phyloP scores from a whole-genome alignment of 2,797 vertebrate species.

The Urosaurus nigricauda region DNA sequence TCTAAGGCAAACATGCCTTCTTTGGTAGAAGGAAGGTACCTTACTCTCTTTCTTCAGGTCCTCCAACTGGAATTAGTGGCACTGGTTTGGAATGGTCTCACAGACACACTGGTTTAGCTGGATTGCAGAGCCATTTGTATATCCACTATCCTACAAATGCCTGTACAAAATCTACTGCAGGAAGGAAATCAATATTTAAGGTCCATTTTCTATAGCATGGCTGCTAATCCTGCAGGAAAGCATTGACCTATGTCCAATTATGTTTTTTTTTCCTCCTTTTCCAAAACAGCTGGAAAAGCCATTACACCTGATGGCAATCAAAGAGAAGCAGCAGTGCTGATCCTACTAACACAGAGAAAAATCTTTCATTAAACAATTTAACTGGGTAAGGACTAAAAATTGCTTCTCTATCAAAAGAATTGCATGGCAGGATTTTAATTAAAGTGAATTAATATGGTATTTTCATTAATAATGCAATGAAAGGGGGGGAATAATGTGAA shows the following conservation, averaged over 20 bases:
- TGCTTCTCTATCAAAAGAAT: constrained; percentile 68
- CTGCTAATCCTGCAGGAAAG: constrained; percentile 61
- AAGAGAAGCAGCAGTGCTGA: constrained; percentile 60
- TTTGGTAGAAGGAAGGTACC: background rate
- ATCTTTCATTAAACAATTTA: constrained; percentile 73
- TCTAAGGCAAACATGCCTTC: background rate
- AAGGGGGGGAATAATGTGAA: constrained; percentile 67
- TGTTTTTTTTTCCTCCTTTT: constrained; percentile 32
- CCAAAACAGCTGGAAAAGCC: constrained; percentile 63
- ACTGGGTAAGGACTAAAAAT: constrained; percentile 64
- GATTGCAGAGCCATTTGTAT: background rate
- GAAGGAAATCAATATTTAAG: constrained; percentile 48
- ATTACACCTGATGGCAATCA: constrained; percentile 62
- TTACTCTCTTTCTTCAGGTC: no score
- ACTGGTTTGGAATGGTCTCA: background rate
- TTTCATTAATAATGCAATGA: constrained; percentile 66
- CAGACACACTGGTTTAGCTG: background rate
- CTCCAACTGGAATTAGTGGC: background rate
- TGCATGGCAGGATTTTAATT: constrained; percentile 74
- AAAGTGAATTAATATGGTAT: constrained; percentile 69
- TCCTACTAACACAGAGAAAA: constrained; percentile 65
- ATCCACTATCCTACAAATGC: background rate
- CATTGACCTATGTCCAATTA: constrained; percentile 56
- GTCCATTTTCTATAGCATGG: constrained; percentile 30
- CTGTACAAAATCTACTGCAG: background rate